These are phyloP conservation scores for Helarctos malayanus DNA, from an alignment of 2,797 vertebrate species.

Conservation along the genomic window DNA sequence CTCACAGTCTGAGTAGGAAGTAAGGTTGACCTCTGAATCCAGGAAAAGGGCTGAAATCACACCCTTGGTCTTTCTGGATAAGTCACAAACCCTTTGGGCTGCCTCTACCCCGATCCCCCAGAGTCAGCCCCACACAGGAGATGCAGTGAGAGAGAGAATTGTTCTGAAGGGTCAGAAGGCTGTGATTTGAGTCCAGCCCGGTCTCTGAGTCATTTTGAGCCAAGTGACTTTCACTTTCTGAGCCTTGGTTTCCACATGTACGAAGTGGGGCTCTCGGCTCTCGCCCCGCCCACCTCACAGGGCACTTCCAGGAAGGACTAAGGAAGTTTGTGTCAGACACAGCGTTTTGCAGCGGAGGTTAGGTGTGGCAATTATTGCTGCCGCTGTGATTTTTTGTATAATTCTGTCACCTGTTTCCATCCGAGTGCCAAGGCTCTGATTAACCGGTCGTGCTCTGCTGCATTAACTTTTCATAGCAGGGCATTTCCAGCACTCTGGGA, in stretches of 20 bases:
- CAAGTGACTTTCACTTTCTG: too few species aligned
- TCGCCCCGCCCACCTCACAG: fast-evolving
- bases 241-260: fast-evolving
- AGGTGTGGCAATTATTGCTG: fast-evolving
- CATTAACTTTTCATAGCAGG: background rate
- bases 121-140: background rate
- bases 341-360: fast-evolving
- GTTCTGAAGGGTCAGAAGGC: background rate
- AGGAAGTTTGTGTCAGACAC: too few species aligned
- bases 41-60: background rate
- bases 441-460: background rate
- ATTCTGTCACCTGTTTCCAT: background rate
- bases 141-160: background rate
- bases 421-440: background rate
- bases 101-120: background rate
- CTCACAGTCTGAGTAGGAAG: background rate
- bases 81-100: background rate
- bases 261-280: background rate
- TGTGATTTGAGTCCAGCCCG: background rate
- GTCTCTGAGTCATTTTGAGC: background rate
- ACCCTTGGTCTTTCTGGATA: background rate
- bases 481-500: background rate
- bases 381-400: background rate
- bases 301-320: background rate
- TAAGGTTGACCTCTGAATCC: background rate